Base-by-base conservation (phyloP, 2,888 invertebrate genomes). In the Caenorhabditis auriculariae region DNA sequence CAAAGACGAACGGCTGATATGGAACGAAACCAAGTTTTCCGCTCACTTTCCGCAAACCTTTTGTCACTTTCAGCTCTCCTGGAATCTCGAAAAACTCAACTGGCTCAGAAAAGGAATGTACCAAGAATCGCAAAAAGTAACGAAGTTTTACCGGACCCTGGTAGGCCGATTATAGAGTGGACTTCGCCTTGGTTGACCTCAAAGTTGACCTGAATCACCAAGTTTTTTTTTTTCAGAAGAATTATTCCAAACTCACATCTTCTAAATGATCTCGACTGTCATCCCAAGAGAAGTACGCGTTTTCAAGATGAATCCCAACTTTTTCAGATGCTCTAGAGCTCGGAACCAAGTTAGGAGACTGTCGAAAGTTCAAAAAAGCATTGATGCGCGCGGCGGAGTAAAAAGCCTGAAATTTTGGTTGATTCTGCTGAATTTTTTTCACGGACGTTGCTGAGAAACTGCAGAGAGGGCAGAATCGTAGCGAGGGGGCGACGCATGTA, bases 141-240 rank as follows among this genome's bases (percentile, higher is more conserved):
- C 2, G 64, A 60, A 1, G 68, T 62, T 39, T 68, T 68, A 48
- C 68, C 68, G 29, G 59, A 59, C 12, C 60, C 48, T 7, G 60
- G 56, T 3, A 61, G 64, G 1, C 68, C 68, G 12, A 68, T 56
- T 17, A 68, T 51, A 24, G 60, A 64, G 42, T 68, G 64, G 24
- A 54, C 53, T 23, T 59, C 57, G 21, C 64, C 61, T 51, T 60
- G 56, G 26, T 52, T 51, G 12, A 68, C 54, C 38, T 57, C 49
- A 9, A 68, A n/a, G 3, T 44, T 45, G 6, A 61, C 56, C 60
- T 60, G 45, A 12, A 42, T 45, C 45, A 12, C 12, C 27, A n/a
- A 32, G 24, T 4, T 43, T 4, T 37, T 7, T 38, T 4, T 43
- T 4, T 37, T 7, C 29, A 6, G 3, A 4, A 23, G 12, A 49